Conservation (phyloP, 2,888 invertebrate genomes). For the Nymphalis urticae region DNA sequence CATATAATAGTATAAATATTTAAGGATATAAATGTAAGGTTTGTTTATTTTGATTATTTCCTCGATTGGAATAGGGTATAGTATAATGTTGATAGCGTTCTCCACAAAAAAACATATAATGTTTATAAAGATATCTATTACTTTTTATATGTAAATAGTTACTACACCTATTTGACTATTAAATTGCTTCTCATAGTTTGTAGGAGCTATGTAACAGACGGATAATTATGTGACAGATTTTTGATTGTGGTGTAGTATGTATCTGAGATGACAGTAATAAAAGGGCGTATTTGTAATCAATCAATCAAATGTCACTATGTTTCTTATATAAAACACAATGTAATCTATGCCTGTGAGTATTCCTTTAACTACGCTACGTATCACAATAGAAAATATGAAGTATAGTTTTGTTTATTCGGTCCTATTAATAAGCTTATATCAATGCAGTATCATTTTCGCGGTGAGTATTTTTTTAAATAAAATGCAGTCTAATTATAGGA, state of each 20-base stretch:
- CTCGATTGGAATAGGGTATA: too few relatives aligned
- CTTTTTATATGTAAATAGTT: too few relatives aligned
- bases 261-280: conserved; percentile 44
- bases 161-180: too few relatives aligned
- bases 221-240: conserved; percentile 9
- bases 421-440: conserved; percentile 16
- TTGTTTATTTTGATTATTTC: too few relatives aligned
- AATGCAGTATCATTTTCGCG: conserved; percentile 8
- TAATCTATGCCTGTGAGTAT: conserved; percentile 9
- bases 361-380: not conserved
- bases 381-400: not conserved
- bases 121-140: too few relatives aligned
- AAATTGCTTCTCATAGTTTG: too few relatives aligned
- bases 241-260: conserved; percentile 29
- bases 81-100: too few relatives aligned
- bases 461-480: conserved; percentile 19
- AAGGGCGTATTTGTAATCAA: conserved; percentile 50
- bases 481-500: not conserved
- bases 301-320: conserved; percentile 43
- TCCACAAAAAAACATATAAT: too few relatives aligned
- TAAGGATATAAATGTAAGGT: too few relatives aligned
- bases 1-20: too few relatives aligned
- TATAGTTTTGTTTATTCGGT: conserved; percentile 7
- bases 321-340: conserved; percentile 24
- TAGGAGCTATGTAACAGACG: too few relatives aligned